Base-by-base conservation (phyloP, 2,888 invertebrate species). In the Pantelozetes paolii region DNA sequence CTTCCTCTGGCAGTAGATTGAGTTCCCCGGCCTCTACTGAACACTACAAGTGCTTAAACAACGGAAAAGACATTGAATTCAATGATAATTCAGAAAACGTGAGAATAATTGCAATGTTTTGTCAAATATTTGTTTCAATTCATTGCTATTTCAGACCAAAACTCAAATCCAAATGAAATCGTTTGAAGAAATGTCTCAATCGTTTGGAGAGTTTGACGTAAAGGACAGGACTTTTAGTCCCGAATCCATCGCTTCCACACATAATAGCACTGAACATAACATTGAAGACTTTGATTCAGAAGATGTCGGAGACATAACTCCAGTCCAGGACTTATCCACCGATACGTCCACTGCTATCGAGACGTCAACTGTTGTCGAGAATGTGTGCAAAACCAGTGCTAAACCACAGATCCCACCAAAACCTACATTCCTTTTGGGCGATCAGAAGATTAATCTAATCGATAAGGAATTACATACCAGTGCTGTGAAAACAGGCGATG, bases 291-390 rank as follows among this genome's bases (percentile, higher is more conserved):
- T 57, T 26, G 72, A 67, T n/a, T 62, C 59, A 23, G 69, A 69
- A 40, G 72, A 72, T 30, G 67, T 45, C 45, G 64, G 75, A 64
- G 74, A 74, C 32, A n/a, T 45, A 8, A 76, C 76, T 18, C 76
- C 76, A 1, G 42, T 76, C 9, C 74, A 74, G 9, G 76, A 76
- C 32, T 76, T 54, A 26, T 72, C 72, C 8, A 74, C 76, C 2
- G 75, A 75, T 40, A 74, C 75, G 3, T 75, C 75, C 11, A 75
- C 75, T 23, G 72, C 71, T 26, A n/a, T 71, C 42, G 76, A 76
- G 20, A 26, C 59, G 2, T 59, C 67, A 8, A 76, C 69, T 54
- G 74, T 72, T 3, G 72, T 57, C 9, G 71, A 71, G 36, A 71
- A 40, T 20, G 9, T 50, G 18, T 13, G n/a, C 8, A 54, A 54